Evolutionary conservation across 2,888 invertebrate species (phyloP), one percentile per base, ranked within the genome.

Genomic region (Rugalucina vietnamica): DNA sequence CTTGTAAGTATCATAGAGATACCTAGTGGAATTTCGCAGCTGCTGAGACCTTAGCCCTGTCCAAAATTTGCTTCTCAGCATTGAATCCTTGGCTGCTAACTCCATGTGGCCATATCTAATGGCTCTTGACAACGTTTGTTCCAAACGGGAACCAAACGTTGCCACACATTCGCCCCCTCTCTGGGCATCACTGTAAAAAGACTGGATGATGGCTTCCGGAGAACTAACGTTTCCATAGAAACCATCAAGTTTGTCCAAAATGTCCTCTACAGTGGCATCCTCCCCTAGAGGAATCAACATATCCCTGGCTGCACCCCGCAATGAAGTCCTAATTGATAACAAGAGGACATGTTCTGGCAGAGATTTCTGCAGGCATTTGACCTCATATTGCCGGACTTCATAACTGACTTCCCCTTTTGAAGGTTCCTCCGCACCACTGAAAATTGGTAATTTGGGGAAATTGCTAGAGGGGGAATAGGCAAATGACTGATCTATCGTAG

Each of bases 271-370:
- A 36, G 39, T 14, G 8, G 72, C 72, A 39, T 36, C 10, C 24
- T 83, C 83, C n/a, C 83, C 83, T 24, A 83, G 29, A 27, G 84
- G 73, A 29, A 81, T 60, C 24, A 84, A 32, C 73, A 84, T 77
- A 27, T 69, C 73, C 18, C 77, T 54, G 4, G 84, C 76, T 34
- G 81, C 81, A 34, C 84, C 84, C 36, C 77, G 57, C 3, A 84
- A 32, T n/a, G 81, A 82, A 43, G 43, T 72, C 21, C 82, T 21
- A 8, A 82, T 79, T n/a, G 75, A 74, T 60, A 75, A 57, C 4
- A 74, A 32, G 10, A 80, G 10, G 24, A 29, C 12, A 43, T 57
- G 32, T 21, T n/a, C 34, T 32, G 39, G 39, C 36, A 69, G 72
- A n/a, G 54, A 54, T 36, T 39, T 60, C 32, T 57, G 3, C n/a